Evolutionary conservation across 1,140 invertebrate genomes (phyloP).

Genomic region (Whitmania pigra): DNA sequence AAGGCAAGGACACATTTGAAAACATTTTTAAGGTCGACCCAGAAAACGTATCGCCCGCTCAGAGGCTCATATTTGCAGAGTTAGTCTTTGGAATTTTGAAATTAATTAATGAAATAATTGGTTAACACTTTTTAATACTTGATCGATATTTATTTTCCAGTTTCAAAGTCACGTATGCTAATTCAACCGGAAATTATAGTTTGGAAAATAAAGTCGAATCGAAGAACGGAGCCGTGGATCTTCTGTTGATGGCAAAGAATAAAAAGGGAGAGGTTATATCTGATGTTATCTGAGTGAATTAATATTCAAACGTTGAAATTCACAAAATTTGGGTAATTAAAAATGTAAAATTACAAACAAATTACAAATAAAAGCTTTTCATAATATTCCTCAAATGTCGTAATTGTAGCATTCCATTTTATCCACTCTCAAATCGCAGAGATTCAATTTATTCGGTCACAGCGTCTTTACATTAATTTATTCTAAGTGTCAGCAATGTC

Average conservation of each 20-base stretch:
- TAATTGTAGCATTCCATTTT: too few species aligned
- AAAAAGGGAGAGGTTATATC: neutral
- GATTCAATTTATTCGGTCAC: too few species aligned
- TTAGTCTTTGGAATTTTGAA: neutral
- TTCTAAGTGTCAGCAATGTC: too few species aligned
- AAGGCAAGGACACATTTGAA: neutral
- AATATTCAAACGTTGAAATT: too few species aligned
- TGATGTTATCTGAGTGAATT: neutral
- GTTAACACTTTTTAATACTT: too few species aligned
- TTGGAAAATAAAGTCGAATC: neutral
- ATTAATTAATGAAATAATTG: too few species aligned
- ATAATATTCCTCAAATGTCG: too few species aligned
- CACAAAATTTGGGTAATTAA: too few species aligned
- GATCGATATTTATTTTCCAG: neutral
- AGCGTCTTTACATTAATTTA: too few species aligned
- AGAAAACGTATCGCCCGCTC: neutral
- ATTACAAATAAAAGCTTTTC: too few species aligned
- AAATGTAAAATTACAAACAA: too few species aligned
- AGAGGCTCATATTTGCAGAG: constrained; percentile 1
- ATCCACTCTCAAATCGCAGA: too few species aligned
- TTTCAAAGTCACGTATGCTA: neutral
- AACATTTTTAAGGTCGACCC: neutral
- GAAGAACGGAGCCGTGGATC: neutral
- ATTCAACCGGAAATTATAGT: neutral
- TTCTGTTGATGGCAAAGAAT: neutral